Evolutionary conservation across 2,113 vertebrate species (phyloP), one percentile per base, ranked within the genome.

Genomic region (Gymnarchus niloticus): DNA sequence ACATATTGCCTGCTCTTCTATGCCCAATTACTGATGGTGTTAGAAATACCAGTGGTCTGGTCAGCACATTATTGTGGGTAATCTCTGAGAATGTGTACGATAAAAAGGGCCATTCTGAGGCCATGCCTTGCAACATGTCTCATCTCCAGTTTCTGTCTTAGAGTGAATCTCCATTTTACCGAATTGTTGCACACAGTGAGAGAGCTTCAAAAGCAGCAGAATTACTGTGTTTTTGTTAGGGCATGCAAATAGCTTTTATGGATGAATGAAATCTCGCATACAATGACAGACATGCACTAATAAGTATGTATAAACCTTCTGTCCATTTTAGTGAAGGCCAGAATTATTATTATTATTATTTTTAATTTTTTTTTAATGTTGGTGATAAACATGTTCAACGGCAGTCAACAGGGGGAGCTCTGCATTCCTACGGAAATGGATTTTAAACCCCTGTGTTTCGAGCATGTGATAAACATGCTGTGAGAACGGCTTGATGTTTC

Each of bases 401-500:
- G 25, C 6, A 5, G 37, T 56, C 80, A 54, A 82, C 51, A 82
- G 80, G 51, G 80, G 80, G 80, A 28, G 80, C 80, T 82, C 49
- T 82, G 80, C 51, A 25, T 82, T 82, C 51, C 80, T 82, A 4
- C 51, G 28, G 17, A 25, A 48, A 33, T 51, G 12, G 10, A 82
- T 56, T 81, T 81, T 17, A 28, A n/a, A 17, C 49, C 52, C 25
- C 12, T 28, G 51, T 3, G 21, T 78, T 48, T 78, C 23, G 9
- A 44, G 73, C 73, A 23, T 21, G 8, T 46, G 4, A 78, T 48
- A n/a, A 41, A 78, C 17, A n/a, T 48, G 8, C 12, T 52, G 80
- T 28, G 33, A 81, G 80, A n/a, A 54, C 9, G 48, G 23, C 56
- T 7, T 82, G n/a, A 2, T 14, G 51, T 82, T 82, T 82, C 21